Evolutionary conservation across 2,888 invertebrate genomes (phyloP).

Genomic region (Latheticus oryzae): DNA sequence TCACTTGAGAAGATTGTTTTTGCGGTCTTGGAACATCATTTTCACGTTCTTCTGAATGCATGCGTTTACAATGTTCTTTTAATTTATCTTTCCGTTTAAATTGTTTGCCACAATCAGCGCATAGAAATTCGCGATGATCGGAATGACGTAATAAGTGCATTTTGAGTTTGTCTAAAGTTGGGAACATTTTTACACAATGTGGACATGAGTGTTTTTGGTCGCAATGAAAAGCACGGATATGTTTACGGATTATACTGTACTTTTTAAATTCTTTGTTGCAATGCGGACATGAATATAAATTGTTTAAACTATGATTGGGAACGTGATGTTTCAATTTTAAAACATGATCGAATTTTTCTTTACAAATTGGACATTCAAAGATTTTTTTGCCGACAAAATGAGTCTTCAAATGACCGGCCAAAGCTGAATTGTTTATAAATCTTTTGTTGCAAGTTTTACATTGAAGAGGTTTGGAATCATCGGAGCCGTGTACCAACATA

Average conservation of each 20-base stretch:
- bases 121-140: slow-evolving; percentile 75
- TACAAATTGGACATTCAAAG: slow-evolving; percentile 81
- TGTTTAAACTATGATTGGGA: slow-evolving; percentile 72
- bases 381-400: slow-evolving; percentile 73
- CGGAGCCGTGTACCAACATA: slow-evolving; percentile 74
- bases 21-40: slow-evolving; percentile 61
- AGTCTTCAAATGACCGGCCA: slow-evolving; percentile 78
- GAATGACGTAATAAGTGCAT: slow-evolving; percentile 78
- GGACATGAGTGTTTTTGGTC: slow-evolving; percentile 75
- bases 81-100: slow-evolving; percentile 83
- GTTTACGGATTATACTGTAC: slow-evolving; percentile 78
- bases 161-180: slow-evolving; percentile 77
- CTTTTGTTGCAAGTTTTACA: slow-evolving; percentile 75
- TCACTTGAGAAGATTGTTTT: slow-evolving; percentile 53
- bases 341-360: slow-evolving; percentile 75
- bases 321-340: slow-evolving; percentile 75
- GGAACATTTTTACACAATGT: slow-evolving; percentile 77
- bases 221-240: slow-evolving; percentile 79
- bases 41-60: slow-evolving; percentile 68
- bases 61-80: slow-evolving; percentile 77
- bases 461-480: slow-evolving; percentile 76
- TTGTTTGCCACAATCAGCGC: slow-evolving; percentile 80
- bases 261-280: slow-evolving; percentile 77
- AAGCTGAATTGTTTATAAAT: slow-evolving; percentile 78
- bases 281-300: slow-evolving; percentile 76